These are phyloP conservation scores for Ephialtes manifestator DNA, from an alignment of 2,888 invertebrate species.

Conservation along the genomic window DNA sequence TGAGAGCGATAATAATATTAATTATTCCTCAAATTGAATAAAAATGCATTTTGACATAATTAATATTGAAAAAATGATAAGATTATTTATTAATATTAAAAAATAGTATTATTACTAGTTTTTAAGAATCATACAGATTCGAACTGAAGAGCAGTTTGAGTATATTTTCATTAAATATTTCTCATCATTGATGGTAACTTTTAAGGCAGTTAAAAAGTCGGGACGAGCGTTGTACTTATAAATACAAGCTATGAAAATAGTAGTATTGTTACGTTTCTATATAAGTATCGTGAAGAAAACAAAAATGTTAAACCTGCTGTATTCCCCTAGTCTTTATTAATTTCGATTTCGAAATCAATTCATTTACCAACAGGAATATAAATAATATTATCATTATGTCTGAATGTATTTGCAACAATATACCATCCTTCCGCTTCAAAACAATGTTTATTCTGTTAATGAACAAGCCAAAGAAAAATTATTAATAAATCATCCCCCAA, in stretches of 20 bases:
- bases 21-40: background rate
- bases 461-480: background rate
- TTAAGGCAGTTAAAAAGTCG: background rate
- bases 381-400: slow-evolving; percentile 21
- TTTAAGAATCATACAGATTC: background rate
- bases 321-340: slow-evolving; percentile 42
- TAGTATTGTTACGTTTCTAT: slow-evolving; percentile 2
- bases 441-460: background rate
- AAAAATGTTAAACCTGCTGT: slow-evolving; percentile 25
- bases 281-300: slow-evolving; percentile 15
- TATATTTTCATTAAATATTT: background rate
- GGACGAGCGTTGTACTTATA: slow-evolving; percentile 20
- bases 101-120: slow-evolving; percentile 1
- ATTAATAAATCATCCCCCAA: too few species aligned
- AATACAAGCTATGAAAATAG: background rate
- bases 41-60: background rate
- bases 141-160: background rate
- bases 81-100: background rate
- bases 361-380: slow-evolving; percentile 30
- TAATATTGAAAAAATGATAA: background rate
- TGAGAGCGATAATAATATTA: background rate
- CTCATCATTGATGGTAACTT: background rate
- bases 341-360: slow-evolving; percentile 22
- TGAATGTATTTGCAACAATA: slow-evolving; percentile 27
- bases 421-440: slow-evolving; percentile 2